Evolutionary conservation across 1,140 invertebrate species (phyloP), one percentile per base, ranked within the genome.

Genomic region (Popillia japonica): DNA sequence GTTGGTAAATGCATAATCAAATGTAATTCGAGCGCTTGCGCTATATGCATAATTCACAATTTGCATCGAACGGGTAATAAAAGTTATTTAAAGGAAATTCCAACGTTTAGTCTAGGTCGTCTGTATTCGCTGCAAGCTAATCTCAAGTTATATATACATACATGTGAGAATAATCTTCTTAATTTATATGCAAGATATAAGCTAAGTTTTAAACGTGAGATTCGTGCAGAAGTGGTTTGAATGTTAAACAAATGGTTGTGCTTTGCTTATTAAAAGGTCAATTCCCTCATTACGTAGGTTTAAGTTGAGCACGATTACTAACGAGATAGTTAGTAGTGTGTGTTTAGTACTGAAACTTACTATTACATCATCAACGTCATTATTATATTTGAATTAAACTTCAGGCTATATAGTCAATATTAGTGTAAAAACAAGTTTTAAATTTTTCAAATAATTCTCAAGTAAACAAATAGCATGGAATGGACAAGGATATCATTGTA

Each of bases 201-300:
- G 48, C 11, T 14, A 14, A 17, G 48, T 55, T 55, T 55, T 17
- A 17, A 55, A 55, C 48, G 48, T 55, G 48, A 55, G 48, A 55
- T 55, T 55, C 48, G 48, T 55, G 48, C 48, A 17, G 17, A 55
- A 55, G 48, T 17, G 48, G n/a, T 55, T 55, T n/a, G 48, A 55
- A 55, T 55, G 17, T 17, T 14, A 55, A 55, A n/a, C 48, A n/a
- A 55, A 55, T 17, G 14, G n/a, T 55, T 14, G 48, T 17, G 48
- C 48, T 55, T 55, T 7, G n/a, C 48, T 55, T 55, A 55, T 55
- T 55, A 55, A 55, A 55, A 55, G 48, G 48, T 55, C 48, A 55
- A 55, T 55, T 55, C 48, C 48, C 48, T 17, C 14, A 17, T 17
- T 55, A 17, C 48, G 48, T 55, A 55, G 14, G 6, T 55, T 34